Evolutionary conservation across 1,140 invertebrate species (phyloP).

Genomic region (Radopholus similis): DNA sequence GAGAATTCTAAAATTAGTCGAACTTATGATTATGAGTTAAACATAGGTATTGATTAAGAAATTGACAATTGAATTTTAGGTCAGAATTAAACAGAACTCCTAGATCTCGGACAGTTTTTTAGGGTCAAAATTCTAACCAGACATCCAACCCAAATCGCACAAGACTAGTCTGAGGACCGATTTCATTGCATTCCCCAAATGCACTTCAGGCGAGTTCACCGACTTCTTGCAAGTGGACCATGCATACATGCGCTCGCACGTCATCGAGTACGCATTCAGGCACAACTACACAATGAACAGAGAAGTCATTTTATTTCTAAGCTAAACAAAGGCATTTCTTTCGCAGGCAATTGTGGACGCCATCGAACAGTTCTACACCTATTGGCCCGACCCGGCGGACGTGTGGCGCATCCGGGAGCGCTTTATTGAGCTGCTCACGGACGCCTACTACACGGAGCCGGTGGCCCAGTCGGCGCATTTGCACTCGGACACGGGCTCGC

Average conservation of each 20-base stretch:
- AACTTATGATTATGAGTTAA: too few relatives aligned
- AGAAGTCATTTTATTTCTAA: constrained; percentile 22
- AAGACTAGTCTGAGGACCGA: too few relatives aligned
- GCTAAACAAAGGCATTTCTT: background rate
- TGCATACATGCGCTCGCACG: constrained; percentile 44
- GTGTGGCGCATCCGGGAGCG: constrained; percentile 54
- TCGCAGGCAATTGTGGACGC: constrained; percentile 50
- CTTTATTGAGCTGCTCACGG: constrained; percentile 55
- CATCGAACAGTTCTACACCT: constrained; percentile 54
- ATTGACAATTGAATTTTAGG: too few relatives aligned
- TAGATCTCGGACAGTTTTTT: too few relatives aligned
- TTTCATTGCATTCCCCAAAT: background rate
- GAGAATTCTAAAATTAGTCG: too few relatives aligned
- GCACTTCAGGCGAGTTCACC: constrained; percentile 50
- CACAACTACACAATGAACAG: constrained; percentile 60
- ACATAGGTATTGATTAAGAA: too few relatives aligned
- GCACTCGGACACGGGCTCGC: constrained; percentile 51
- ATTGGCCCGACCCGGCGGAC: constrained; percentile 54
- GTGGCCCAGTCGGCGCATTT: constrained; percentile 55
- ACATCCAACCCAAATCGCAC: too few relatives aligned
- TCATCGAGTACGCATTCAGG: constrained; percentile 52
- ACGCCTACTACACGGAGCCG: constrained; percentile 55
- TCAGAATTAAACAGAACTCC: too few relatives aligned
- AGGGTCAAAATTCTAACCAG: too few relatives aligned
- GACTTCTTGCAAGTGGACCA: constrained; percentile 51